Evolutionary conservation across 2,888 invertebrate species (phyloP).

Genomic region (Aleiodes testaceus): DNA sequence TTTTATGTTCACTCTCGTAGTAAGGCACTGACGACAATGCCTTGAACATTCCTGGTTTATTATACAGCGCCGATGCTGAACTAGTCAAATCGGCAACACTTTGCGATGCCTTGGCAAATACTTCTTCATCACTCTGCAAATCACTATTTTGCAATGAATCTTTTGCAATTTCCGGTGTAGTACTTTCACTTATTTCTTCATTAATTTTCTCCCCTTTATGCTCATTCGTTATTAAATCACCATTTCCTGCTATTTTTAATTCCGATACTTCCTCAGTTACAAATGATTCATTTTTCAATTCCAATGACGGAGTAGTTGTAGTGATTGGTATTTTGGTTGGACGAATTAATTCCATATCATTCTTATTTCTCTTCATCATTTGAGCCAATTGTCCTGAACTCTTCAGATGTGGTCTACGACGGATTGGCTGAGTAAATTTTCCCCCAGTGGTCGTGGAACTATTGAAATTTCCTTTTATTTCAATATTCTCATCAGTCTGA

Average conservation of each 20-base stretch:
- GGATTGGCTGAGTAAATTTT: neutral
- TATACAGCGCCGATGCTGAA: slow-evolving; percentile 82
- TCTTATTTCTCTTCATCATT: slow-evolving; percentile 3
- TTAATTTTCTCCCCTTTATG: neutral
- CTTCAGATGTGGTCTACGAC: slow-evolving; percentile 17
- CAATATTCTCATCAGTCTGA: neutral
- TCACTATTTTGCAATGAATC: slow-evolving; percentile 9
- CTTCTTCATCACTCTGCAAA: slow-evolving; percentile 59
- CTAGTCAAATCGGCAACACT: slow-evolving; percentile 83
- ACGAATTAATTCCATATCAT: neutral
- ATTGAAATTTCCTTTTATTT: neutral
- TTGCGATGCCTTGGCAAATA: slow-evolving; percentile 74
- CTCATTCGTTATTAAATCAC: neutral
- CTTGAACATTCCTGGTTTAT: slow-evolving; percentile 82
- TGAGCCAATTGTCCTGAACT: slow-evolving; percentile 10
- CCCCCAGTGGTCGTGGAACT: neutral
- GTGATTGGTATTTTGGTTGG: neutral
- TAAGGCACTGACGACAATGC: slow-evolving; percentile 75
- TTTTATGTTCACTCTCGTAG: slow-evolving; percentile 73
- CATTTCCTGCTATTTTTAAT: neutral
- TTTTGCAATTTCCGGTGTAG: slow-evolving; percentile 15
- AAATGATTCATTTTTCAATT: too few relatives aligned
- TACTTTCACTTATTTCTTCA: neutral
- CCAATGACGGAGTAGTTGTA: neutral
- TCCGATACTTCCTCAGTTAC: neutral